phyloP scores from a whole-genome alignment of 2,888 invertebrate species.

The Electrophaes corylata region DNA sequence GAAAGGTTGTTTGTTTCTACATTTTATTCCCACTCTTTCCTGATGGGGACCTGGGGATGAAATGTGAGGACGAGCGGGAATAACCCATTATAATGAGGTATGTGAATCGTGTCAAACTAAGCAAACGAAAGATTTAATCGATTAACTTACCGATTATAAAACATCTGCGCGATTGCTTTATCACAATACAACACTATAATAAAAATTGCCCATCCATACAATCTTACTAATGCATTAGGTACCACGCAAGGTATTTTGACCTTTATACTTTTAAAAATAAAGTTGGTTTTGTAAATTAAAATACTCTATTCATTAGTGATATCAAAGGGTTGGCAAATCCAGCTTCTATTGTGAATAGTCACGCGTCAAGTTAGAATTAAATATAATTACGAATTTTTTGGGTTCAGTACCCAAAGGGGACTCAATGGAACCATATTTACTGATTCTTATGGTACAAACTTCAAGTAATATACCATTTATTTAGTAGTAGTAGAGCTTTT shows the following conservation, averaged over 20 bases:
- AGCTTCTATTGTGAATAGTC: constrained; percentile 78
- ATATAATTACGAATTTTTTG: constrained; percentile 72
- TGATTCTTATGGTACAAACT: too few relatives aligned
- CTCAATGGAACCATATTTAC: not conserved
- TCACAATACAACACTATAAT: constrained; percentile 68
- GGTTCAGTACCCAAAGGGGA: not conserved
- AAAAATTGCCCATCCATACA: constrained; percentile 81
- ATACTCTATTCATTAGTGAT: constrained; percentile 69
- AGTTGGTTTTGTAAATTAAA: constrained; percentile 41
- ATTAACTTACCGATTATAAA: constrained; percentile 51
- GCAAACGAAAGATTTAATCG: constrained; percentile 49
- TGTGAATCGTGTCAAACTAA: constrained; percentile 33
- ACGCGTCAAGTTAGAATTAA: constrained; percentile 77
- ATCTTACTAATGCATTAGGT: constrained; percentile 69
- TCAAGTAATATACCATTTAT: too few relatives aligned
- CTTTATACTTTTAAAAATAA: constrained; percentile 42
- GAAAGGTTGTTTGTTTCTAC: too few relatives aligned
- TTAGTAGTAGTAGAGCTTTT: too few relatives aligned
- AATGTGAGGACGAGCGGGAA: too few relatives aligned
- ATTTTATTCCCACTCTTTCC: too few relatives aligned
- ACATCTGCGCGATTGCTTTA: constrained; percentile 50
- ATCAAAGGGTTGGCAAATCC: constrained; percentile 84
- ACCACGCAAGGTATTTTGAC: constrained; percentile 35
- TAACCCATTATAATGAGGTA: too few relatives aligned
- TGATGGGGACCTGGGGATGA: too few relatives aligned